These are phyloP conservation scores for Acrocephalus scirpaceus DNA, from an alignment of 2,797 vertebrate species.

Conservation along the genomic window DNA sequence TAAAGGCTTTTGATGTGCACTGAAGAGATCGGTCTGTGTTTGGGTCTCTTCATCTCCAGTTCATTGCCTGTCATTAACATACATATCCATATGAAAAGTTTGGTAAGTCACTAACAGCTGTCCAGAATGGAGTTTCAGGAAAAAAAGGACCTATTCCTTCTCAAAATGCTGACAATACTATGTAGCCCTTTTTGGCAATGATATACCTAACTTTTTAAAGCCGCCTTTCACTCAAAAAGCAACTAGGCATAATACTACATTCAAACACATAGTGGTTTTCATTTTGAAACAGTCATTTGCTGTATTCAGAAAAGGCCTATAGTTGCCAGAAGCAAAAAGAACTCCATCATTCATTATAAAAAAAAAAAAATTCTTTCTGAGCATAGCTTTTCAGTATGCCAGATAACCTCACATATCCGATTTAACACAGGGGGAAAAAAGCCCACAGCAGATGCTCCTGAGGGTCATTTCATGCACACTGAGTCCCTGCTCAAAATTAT, in stretches of 20 bases:
- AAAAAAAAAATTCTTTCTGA: constrained; percentile 61
- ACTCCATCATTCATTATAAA: constrained; percentile 78
- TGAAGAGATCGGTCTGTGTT: constrained; percentile 95
- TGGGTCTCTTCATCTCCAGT: constrained; percentile 99
- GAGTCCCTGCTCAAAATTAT: constrained; percentile 23
- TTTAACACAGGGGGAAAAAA: constrained; percentile 42
- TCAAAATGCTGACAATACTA: constrained; percentile 97
- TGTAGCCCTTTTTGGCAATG: constrained; percentile 97
- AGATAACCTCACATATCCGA: constrained; percentile 69
- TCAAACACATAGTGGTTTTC: constrained; percentile 85
- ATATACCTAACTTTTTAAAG: constrained; percentile 99
- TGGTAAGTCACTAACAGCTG: constrained; percentile 99
- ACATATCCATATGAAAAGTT: constrained; percentile 99
- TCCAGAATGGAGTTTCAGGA: constrained; percentile 91
- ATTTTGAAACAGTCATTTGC: constrained; percentile 87
- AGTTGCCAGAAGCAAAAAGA: constrained; percentile 78
- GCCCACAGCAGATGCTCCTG: constrained; percentile 63
- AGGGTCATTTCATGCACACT: constrained; percentile 34
- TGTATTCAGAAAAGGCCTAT: constrained; percentile 82
- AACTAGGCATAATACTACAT: constrained; percentile 90
- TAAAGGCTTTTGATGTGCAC: constrained; percentile 98
- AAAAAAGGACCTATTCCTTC: constrained; percentile 86
- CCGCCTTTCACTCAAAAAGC: constrained; percentile 92
- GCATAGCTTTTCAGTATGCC: constrained; percentile 68
- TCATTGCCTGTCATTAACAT: constrained; percentile 99